A percentile compares a stretch with the other conserved stretches of the same genome.
Evolutionary conservation across 2,113 vertebrate species (phyloP).

Genomic region (Phalacrocorax carbo): DNA sequence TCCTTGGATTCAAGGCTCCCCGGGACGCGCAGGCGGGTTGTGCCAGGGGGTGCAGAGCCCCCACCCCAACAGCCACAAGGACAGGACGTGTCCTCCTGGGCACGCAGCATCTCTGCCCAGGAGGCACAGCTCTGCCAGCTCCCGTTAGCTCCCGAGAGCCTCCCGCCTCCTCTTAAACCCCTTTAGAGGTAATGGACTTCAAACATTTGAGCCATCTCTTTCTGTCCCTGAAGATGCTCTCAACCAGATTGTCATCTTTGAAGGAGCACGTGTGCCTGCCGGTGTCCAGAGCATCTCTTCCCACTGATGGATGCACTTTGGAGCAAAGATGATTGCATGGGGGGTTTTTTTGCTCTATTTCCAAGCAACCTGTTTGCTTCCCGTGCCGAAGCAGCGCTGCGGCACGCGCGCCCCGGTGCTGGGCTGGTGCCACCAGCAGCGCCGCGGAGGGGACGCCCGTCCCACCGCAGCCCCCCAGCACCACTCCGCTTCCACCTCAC

Average conservation of each 20-base stretch:
- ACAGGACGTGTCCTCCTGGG: not conserved
- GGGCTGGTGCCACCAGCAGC: accelerated
- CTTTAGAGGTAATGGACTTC: too few species aligned
- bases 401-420: accelerated
- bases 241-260: accelerated
- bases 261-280: accelerated
- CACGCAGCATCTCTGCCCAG: accelerated
- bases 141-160: not conserved
- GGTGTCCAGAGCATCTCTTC: accelerated
- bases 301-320: not conserved
- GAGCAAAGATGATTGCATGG: not conserved
- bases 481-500: not conserved
- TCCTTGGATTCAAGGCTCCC: not conserved
- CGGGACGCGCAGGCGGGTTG: accelerated
- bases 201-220: accelerated
- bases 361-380: not conserved
- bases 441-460: accelerated
- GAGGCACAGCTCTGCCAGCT: accelerated
- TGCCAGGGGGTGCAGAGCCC: accelerated
- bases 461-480: not conserved
- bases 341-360: not conserved
- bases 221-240: not conserved
- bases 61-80: not conserved
- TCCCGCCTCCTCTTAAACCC: not conserved
- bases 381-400: accelerated